These are phyloP conservation scores for Promerops cafer DNA, from an alignment of 2,113 vertebrate species.

Conservation along the genomic window DNA sequence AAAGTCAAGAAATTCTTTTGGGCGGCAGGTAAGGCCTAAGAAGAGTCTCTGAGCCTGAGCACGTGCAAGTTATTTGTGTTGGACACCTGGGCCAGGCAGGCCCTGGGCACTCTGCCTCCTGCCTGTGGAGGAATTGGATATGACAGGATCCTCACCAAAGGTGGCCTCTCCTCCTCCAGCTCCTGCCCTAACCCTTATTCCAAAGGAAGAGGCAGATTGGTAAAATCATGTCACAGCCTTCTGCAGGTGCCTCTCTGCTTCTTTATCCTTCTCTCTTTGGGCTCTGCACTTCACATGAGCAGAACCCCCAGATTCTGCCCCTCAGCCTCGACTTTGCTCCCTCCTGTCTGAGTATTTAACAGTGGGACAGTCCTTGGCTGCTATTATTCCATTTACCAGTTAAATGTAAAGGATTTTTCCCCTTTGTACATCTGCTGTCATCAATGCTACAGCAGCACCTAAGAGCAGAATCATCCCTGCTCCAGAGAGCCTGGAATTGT, in stretches of 20 bases:
- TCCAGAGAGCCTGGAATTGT: not conserved
- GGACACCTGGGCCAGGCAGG: not conserved
- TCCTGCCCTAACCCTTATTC: not conserved
- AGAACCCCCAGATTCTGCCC: not conserved
- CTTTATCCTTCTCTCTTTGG: not conserved
- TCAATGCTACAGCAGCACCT: not conserved
- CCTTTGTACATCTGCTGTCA: not conserved
- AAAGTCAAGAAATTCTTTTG: accelerated
- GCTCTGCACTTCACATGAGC: not conserved
- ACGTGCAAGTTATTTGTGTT: accelerated
- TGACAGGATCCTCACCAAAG: not conserved
- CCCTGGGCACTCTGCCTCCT: not conserved
- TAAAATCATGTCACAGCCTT: not conserved
- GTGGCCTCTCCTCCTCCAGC: not conserved
- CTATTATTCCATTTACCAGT: not conserved
- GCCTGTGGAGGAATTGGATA: not conserved
- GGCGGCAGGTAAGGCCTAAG: not conserved
- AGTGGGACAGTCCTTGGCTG: not conserved
- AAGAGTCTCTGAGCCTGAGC: not conserved
- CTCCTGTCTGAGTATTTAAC: not conserved
- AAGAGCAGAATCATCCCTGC: not conserved
- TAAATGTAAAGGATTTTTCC: not conserved
- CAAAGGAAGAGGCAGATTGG: not conserved
- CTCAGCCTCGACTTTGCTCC: not conserved
- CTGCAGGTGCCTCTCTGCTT: not conserved